Evolutionary conservation across 2,888 invertebrate species (phyloP).

Genomic region (Lordiphosa fenestrarum): DNA sequence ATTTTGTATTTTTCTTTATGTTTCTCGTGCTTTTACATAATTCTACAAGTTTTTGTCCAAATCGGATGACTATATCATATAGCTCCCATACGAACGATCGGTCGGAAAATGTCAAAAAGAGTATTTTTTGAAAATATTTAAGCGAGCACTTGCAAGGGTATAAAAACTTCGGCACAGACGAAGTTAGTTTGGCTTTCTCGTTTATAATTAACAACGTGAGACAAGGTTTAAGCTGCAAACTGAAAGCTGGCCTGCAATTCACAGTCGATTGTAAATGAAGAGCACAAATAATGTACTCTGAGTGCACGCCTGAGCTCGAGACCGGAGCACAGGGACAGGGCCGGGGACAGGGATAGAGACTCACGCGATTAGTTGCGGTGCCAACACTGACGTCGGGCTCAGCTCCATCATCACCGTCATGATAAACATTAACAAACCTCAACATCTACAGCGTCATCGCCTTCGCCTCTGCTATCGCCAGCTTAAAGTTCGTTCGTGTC

Average conservation of each 20-base stretch:
- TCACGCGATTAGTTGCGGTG: slow-evolving; percentile 72
- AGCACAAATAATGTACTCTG: slow-evolving; percentile 55
- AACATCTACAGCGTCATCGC: slow-evolving; percentile 66
- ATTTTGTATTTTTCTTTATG: too few relatives aligned
- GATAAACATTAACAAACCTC: slow-evolving; percentile 66
- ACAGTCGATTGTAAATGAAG: slow-evolving; percentile 59
- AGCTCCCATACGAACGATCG: too few relatives aligned
- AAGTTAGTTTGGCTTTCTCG: too few relatives aligned
- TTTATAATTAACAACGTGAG: slow-evolving; percentile 62
- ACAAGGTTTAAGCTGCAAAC: slow-evolving; percentile 37
- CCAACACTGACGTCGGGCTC: slow-evolving; percentile 49
- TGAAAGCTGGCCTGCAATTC: slow-evolving; percentile 46
- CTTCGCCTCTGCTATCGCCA: slow-evolving; percentile 35
- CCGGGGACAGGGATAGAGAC: slow-evolving; percentile 59
- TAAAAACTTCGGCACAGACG: too few relatives aligned
- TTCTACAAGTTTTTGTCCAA: too few relatives aligned
- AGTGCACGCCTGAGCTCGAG: slow-evolving; percentile 1
- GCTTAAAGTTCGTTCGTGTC: slow-evolving; percentile 36
- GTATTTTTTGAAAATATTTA: too few relatives aligned
- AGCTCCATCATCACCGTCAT: slow-evolving; percentile 60
- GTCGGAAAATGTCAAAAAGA: too few relatives aligned
- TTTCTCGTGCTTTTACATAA: too few relatives aligned
- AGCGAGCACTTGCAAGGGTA: too few relatives aligned
- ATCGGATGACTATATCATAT: too few relatives aligned
- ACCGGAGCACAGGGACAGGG: background rate